These are phyloP conservation scores for Scalopus aquaticus DNA, from an alignment of 2,113 vertebrate species.

Conservation along the genomic window DNA sequence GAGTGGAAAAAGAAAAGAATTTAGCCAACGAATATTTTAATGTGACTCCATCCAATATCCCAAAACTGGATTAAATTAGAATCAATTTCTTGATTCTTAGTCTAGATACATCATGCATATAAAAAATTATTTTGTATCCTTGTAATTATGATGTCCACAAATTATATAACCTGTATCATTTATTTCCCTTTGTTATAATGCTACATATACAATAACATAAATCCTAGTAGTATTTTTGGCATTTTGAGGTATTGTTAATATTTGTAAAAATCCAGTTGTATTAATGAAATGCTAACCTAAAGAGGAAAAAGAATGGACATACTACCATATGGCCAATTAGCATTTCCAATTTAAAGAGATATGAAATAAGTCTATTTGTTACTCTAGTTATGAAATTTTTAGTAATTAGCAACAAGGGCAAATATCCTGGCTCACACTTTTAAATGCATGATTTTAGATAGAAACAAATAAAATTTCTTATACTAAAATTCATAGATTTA, in stretches of 20 bases:
- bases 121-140: neutral
- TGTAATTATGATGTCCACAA: neutral
- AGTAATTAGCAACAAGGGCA: neutral
- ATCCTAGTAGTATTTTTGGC: neutral
- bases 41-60: neutral
- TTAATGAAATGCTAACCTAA: neutral
- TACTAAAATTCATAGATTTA: constrained; percentile 36
- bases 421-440: neutral
- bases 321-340: neutral
- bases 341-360: constrained; percentile 6
- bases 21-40: neutral
- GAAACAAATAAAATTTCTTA: constrained; percentile 52
- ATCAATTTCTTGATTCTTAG: neutral
- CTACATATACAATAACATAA: neutral
- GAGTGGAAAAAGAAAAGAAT: neutral
- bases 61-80: neutral
- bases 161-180: neutral
- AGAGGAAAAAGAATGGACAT: neutral
- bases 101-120: neutral
- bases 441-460: constrained; percentile 7
- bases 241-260: neutral
- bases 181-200: neutral
- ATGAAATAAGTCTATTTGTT: neutral
- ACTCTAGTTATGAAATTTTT: neutral
- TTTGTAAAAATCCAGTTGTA: neutral